A percentile compares a stretch with the other conserved stretches of the same genome.
phyloP scores from a whole-genome alignment of 2,888 invertebrate genomes.

The Allacma fusca region DNA sequence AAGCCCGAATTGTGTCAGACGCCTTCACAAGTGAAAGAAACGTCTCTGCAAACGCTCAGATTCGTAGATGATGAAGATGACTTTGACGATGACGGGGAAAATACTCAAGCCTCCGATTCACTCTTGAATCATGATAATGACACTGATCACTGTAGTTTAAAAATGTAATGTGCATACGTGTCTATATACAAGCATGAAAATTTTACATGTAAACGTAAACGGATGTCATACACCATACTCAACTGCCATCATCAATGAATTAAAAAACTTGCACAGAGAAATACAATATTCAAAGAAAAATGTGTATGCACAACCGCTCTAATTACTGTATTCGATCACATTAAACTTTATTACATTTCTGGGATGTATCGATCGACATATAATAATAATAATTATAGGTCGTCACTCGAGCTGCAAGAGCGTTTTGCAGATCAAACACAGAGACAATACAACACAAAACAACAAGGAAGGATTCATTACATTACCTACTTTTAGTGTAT shows the following conservation, averaged over 20 bases:
- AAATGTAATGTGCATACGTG: not conserved
- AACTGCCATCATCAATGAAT: too few species aligned
- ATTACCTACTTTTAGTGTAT: too few species aligned
- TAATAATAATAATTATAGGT: not conserved
- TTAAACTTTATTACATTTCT: not conserved
- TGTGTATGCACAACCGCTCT: not conserved
- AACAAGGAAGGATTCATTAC: too few species aligned
- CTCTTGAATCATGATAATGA: conserved; percentile 41
- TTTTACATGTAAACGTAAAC: not conserved
- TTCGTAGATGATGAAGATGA: conserved; percentile 58
- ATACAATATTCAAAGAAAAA: not conserved
- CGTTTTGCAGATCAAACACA: too few species aligned
- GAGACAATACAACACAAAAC: too few species aligned
- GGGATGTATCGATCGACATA: conserved; percentile 4
- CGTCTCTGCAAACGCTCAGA: conserved; percentile 57
- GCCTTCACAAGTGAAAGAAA: conserved; percentile 46
- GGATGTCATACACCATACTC: not conserved
- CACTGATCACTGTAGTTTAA: not conserved
- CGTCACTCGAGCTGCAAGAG: not conserved
- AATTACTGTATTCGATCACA: not conserved
- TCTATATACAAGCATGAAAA: not conserved
- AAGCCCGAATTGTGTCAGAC: not conserved
- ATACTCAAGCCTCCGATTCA: conserved; percentile 44
- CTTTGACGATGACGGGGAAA: conserved; percentile 39
- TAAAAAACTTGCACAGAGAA: too few species aligned